Evolutionary conservation across 2,113 vertebrate species (phyloP), one percentile per base, ranked within the genome.

Genomic region (Clarias gariepinus): DNA sequence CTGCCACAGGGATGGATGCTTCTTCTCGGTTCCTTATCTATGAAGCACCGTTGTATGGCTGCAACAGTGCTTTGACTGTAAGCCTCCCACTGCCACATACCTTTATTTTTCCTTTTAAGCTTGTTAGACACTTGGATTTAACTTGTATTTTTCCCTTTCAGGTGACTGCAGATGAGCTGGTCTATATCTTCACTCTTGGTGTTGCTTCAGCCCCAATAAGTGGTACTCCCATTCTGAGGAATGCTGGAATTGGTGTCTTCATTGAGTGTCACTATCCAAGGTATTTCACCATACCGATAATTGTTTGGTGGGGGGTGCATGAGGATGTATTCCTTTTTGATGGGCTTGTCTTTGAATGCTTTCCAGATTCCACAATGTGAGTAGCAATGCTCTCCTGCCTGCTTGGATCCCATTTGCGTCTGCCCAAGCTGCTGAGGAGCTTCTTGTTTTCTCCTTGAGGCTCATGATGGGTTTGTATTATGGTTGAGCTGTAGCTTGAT

Each of bases 11-110:
- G 18, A 58, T 85, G 23, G 86, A 88, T 47, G 7, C 57, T 33
- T 30, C 25, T 63, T 61, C 68, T 85, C 81, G 58, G 33, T 18
- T 88, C 58, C 74, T 95, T 69, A 36, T 58, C 2, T 95, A 93
- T 61, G 89, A 91, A 82, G 21, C 92, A 0, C 87, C 87, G 33
- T 28, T 94, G 2, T 91, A 92, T 0, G 66, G 52, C 83, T 95
- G 94, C 6, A 78, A 90, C 81, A 92, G 94, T 87, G 86, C 18
- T 0, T 0, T 78, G 23, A 88, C 7, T 41, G 93, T 93, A n/a
- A 47, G 77, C 28, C 36, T 58, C 33, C 7, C 0, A 66, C 1
- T 66, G 8, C 25, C 25, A 28, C 3, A 8, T 1, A 28, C 28
- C 15, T n/a, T 18, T 57, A 8, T 0, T 76, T 66, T 15, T 36